Evolutionary conservation across 2,113 vertebrate genomes (phyloP).

Genomic region (Arothron firmamentum): DNA sequence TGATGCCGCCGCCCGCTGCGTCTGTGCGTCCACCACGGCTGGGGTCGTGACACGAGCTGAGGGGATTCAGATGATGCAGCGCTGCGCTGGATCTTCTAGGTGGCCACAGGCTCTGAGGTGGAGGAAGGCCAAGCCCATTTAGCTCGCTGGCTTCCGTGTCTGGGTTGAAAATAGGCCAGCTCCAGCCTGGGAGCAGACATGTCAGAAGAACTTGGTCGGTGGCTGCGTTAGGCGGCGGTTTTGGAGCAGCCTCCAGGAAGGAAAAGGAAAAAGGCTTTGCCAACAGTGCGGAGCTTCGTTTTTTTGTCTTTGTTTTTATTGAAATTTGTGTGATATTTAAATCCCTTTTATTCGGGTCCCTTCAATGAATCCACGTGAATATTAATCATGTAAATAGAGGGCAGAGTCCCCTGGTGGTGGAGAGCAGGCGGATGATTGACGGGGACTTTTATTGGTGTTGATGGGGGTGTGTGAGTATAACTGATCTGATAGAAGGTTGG

Average conservation of each 20-base stretch:
- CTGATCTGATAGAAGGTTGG: not conserved
- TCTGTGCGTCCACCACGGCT: conserved; percentile 5
- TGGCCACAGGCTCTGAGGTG: conserved; percentile 1
- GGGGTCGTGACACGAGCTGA: too few relatives aligned
- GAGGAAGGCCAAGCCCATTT: conserved; percentile 37
- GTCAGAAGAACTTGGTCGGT: conserved; percentile 62
- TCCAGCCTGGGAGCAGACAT: conserved; percentile 57
- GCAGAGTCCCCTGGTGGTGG: not conserved
- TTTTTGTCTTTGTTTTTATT: not conserved
- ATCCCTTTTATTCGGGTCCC: not conserved
- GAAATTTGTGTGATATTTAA: not conserved
- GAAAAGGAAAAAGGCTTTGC: conserved; percentile 27
- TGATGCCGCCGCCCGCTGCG: conserved; percentile 32
- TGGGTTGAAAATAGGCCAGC: conserved; percentile 68
- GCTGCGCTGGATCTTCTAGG: not conserved
- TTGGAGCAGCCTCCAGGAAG: conserved; percentile 46
- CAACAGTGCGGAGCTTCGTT: conserved; percentile 21
- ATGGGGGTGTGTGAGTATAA: not conserved
- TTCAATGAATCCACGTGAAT: not conserved
- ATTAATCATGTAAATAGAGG: not conserved
- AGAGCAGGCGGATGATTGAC: conserved; percentile 25
- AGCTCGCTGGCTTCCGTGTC: conserved; percentile 49
- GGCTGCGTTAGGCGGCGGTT: conserved; percentile 40
- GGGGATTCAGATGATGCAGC: not conserved
- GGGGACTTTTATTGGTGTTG: conserved; percentile 8